These are phyloP conservation scores for Megalops atlanticus DNA, from an alignment of 2,113 vertebrate genomes.

Conservation along the genomic window DNA sequence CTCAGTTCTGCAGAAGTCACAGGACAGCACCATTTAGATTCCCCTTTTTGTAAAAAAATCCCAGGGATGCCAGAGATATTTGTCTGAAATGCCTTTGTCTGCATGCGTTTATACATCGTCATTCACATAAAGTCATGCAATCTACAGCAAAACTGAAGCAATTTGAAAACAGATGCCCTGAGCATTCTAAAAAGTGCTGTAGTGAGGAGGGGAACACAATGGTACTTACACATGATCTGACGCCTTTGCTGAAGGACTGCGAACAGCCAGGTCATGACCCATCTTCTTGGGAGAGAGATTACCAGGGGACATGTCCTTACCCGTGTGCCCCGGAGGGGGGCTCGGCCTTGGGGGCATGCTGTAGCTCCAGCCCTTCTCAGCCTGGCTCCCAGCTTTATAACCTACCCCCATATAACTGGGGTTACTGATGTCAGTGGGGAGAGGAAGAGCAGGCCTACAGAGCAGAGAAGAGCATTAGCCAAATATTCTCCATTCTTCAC, in stretches of 20 bases:
- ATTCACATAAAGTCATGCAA: too few relatives aligned
- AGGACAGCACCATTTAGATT: not conserved
- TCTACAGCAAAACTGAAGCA: too few relatives aligned
- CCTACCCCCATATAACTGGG: constrained; percentile 80
- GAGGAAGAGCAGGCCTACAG: constrained; percentile 50
- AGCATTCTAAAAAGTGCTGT: not conserved
- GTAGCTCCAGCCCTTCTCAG: constrained; percentile 80
- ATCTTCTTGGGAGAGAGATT: constrained; percentile 71
- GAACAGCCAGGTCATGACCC: constrained; percentile 50
- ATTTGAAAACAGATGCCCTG: too few relatives aligned
- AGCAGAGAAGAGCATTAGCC: constrained; percentile 14
- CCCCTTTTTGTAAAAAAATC: too few relatives aligned
- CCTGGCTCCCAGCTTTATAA: constrained; percentile 66
- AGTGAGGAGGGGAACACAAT: not conserved
- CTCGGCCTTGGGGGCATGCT: constrained; percentile 71
- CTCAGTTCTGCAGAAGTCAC: constrained; percentile 57
- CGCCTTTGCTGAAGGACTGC: constrained; percentile 61
- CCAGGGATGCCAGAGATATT: too few relatives aligned
- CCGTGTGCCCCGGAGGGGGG: constrained; percentile 49
- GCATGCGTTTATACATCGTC: too few relatives aligned
- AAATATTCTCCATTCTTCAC: not conserved
- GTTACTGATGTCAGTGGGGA: constrained; percentile 79
- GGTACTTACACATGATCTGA: constrained; percentile 71
- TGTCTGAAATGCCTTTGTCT: too few relatives aligned
- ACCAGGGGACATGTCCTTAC: constrained; percentile 69